Percentiles rank a stretch among this genome's conserved stretches.
phyloP scores from a whole-genome alignment of 53 echinoderm and acorn worm species.

The Patiria pectinifera region DNA sequence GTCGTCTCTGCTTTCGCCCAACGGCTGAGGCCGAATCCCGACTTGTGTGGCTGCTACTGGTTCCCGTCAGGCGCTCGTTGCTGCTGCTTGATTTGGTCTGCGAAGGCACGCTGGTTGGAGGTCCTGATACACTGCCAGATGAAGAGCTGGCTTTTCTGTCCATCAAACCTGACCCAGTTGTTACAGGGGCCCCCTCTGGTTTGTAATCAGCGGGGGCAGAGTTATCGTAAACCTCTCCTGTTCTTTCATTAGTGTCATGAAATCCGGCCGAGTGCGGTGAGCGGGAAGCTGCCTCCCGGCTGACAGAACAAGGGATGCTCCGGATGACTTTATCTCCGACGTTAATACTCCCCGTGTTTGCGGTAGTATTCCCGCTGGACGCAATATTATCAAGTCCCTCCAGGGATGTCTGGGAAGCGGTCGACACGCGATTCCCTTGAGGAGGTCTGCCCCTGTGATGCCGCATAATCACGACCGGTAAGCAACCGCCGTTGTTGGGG shows the following conservation, averaged over 20 bases:
- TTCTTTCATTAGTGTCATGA: slow-evolving; percentile 24
- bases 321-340: slow-evolving; percentile 54
- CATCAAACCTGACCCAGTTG: slow-evolving; percentile 16
- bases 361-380: slow-evolving; percentile 18
- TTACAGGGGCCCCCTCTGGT: background rate
- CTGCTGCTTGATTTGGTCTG: slow-evolving; percentile 72
- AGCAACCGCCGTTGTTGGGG: slow-evolving; percentile 39
- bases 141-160: slow-evolving; percentile 61
- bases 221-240: slow-evolving; percentile 14
- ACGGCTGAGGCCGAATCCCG: slow-evolving; percentile 72
- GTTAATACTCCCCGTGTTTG: slow-evolving; percentile 55
- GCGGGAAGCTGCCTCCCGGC: slow-evolving; percentile 9
- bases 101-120: slow-evolving; percentile 60
- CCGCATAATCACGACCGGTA: slow-evolving; percentile 64
- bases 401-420: slow-evolving; percentile 69
- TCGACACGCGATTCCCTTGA: slow-evolving; percentile 62
- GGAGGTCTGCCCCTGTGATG: slow-evolving; percentile 41
- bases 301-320: slow-evolving; percentile 47
- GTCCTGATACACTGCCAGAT: slow-evolving; percentile 54
- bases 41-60: slow-evolving; percentile 78
- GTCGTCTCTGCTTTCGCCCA: slow-evolving; percentile 64
- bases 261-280: background rate
- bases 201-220: background rate
- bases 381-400: slow-evolving; percentile 63
- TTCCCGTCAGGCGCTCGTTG: slow-evolving; percentile 72